phyloP scores from a whole-genome alignment of 2,113 vertebrate genomes.

The Psettodes erumei region DNA sequence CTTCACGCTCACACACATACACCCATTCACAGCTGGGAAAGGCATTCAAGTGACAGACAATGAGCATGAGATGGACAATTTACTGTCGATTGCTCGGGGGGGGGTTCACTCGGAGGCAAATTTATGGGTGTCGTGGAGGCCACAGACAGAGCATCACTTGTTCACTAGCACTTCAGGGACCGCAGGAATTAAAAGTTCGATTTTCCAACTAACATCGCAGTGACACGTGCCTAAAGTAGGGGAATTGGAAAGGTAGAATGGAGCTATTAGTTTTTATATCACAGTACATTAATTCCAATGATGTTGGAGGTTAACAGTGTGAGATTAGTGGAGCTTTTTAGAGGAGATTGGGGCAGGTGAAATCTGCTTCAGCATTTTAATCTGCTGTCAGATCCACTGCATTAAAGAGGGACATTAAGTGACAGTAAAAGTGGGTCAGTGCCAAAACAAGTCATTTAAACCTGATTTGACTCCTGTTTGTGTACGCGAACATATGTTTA shows the following conservation, averaged over 20 bases:
- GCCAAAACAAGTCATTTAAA: slow-evolving; percentile 36
- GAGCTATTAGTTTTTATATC: slow-evolving; percentile 26
- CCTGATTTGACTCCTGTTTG: slow-evolving; percentile 35
- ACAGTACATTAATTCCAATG: slow-evolving; percentile 25
- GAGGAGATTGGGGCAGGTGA: slow-evolving; percentile 30
- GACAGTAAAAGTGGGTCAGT: slow-evolving; percentile 43
- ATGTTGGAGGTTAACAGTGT: slow-evolving; percentile 27
- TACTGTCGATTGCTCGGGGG: not conserved
- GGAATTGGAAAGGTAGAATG: not conserved
- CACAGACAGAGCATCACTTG: not conserved
- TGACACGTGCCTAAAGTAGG: not conserved
- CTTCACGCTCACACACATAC: slow-evolving; percentile 12
- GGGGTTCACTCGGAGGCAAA: slow-evolving; percentile 20
- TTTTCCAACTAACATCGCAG: slow-evolving; percentile 7
- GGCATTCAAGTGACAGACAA: slow-evolving; percentile 3
- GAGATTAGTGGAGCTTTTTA: slow-evolving; percentile 42
- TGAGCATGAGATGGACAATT: slow-evolving; percentile 13
- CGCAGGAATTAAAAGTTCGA: not conserved
- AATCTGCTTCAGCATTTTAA: slow-evolving; percentile 32
- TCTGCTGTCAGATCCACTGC: slow-evolving; percentile 16
- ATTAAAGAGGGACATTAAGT: slow-evolving; percentile 42
- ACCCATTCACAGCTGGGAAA: slow-evolving; percentile 38
- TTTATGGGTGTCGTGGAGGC: slow-evolving; percentile 3
- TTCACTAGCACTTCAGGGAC: not conserved
- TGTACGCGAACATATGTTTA: slow-evolving; percentile 38